Base-by-base conservation (phyloP, 2,888 invertebrate genomes). In the Leptopilina drosophilae region DNA sequence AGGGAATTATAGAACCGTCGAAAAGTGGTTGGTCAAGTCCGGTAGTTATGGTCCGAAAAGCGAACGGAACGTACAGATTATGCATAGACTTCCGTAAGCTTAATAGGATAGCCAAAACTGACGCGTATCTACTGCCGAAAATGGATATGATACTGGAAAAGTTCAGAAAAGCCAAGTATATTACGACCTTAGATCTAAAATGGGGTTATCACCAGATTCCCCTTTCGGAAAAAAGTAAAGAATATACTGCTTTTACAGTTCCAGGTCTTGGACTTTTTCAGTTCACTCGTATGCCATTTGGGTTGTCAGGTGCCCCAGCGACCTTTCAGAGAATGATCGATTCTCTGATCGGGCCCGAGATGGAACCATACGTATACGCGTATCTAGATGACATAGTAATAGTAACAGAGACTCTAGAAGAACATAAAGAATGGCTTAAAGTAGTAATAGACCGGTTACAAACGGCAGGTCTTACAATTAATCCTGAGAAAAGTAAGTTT, bases 121-220 rank as follows among this genome's bases (percentile, higher is more conserved):
- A 89, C 81, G 86, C 88, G 1, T 88, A 90, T 83, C 88, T 88
- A 2, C 49, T 90, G 0, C 90, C 84, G 0, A 85, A 86, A 49
- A 86, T 89, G 33, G 83, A 83, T 0, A 78, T 83, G 3, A 90
- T 88, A 9, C 69, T 89, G 33, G 85, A 88, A 46, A 83, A 84
- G 42, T 80, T 90, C 0, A 77, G 87, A 1, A 80, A 84, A 20
- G 88, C 89, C 5, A 79, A 81, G 26, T 91, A 84, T 67, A 83
- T 91, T 9, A 85, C 85, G 0, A 88, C 88, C 0, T 77, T 90
- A 0, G 90, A 91, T 79, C 73, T 87, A 9, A 86, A 83, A 46
- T 82, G 84, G 5, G 89, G 88, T 0, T 89, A 87, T 76, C 85
- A 82, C 69, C 88, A 90, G 66, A 83, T 90, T 2, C 64, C 78